Percentiles rank a stretch among this genome's conserved stretches.
phyloP scores from a whole-genome alignment of 2,888 invertebrate species.

The Strigamia crassipes region DNA sequence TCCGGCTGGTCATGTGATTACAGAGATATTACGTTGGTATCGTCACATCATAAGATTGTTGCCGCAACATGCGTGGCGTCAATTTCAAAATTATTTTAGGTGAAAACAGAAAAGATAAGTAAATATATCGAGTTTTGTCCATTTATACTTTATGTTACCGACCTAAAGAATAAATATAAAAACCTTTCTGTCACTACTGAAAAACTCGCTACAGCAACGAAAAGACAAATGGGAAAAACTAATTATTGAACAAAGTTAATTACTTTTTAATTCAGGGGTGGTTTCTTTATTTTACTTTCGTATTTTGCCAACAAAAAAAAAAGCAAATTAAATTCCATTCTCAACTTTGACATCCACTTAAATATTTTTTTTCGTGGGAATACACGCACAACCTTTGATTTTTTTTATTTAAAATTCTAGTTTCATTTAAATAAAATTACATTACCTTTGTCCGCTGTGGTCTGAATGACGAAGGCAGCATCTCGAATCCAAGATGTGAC shows the following conservation, averaged over 20 bases:
- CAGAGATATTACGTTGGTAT: too few relatives aligned
- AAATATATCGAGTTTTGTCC: too few relatives aligned
- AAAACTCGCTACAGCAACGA: neutral
- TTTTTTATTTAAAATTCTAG: neutral
- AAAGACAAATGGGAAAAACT: neutral
- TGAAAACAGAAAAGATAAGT: too few relatives aligned
- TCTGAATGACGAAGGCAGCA: conserved; percentile 47
- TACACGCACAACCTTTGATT: neutral
- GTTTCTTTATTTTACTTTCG: neutral
- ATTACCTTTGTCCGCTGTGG: conserved; percentile 47
- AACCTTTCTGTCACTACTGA: neutral
- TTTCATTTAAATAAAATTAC: neutral
- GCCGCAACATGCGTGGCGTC: too few relatives aligned
- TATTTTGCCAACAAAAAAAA: neutral
- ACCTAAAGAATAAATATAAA: neutral
- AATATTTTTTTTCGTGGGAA: neutral
- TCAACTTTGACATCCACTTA: conserved; percentile 19
- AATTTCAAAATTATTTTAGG: too few relatives aligned
- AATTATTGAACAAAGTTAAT: conserved; percentile 21
- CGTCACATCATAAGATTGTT: too few relatives aligned
- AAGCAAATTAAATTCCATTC: conserved; percentile 34
- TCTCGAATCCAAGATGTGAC: conserved; percentile 55
- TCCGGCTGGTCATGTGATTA: too few relatives aligned
- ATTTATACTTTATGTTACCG: too few relatives aligned
- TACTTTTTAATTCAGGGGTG: conserved; percentile 1